Conservation (phyloP, 2,797 vertebrate species). For the Neostethus bicornis region DNA sequence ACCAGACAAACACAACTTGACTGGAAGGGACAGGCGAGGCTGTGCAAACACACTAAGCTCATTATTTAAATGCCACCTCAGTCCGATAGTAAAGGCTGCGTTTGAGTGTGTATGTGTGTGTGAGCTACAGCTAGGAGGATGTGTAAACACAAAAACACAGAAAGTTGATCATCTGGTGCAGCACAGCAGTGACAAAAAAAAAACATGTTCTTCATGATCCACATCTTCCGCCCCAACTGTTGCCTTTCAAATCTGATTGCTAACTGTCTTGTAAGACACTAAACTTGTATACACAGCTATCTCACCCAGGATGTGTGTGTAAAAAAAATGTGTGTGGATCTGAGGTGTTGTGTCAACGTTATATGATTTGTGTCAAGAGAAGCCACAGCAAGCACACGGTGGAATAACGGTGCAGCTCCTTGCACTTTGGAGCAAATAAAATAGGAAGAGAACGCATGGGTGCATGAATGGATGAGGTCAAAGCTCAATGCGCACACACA, state of each 20-base stretch:
- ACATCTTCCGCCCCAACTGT: conserved; percentile 40
- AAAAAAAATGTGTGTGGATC: no score
- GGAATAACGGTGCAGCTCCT: conserved; percentile 55
- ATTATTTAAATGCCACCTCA: conserved; percentile 79
- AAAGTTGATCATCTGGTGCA: conserved; percentile 48
- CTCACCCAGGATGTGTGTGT: conserved; percentile 23
- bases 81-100: conserved; percentile 56
- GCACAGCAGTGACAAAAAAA: conserved; percentile 46
- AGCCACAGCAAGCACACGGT: conserved; percentile 66
- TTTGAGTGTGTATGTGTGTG: conserved; percentile 20
- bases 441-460: conserved; percentile 46
- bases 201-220: no score
- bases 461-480: conserved; percentile 51
- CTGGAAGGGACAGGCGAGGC: conserved; percentile 54
- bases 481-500: conserved; percentile 72
- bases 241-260: conserved; percentile 33
- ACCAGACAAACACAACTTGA: conserved; percentile 43
- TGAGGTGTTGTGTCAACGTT: conserved; percentile 42
- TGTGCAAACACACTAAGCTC: conserved; percentile 69
- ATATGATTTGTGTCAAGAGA: conserved; percentile 61
- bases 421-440: conserved; percentile 50
- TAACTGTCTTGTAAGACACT: conserved; percentile 29
- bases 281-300: conserved; percentile 14
- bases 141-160: conserved; percentile 42
- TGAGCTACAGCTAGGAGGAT: conserved; percentile 50